These are phyloP conservation scores for Luperina nickerlii DNA, from an alignment of 2,888 invertebrate genomes.

Conservation along the genomic window DNA sequence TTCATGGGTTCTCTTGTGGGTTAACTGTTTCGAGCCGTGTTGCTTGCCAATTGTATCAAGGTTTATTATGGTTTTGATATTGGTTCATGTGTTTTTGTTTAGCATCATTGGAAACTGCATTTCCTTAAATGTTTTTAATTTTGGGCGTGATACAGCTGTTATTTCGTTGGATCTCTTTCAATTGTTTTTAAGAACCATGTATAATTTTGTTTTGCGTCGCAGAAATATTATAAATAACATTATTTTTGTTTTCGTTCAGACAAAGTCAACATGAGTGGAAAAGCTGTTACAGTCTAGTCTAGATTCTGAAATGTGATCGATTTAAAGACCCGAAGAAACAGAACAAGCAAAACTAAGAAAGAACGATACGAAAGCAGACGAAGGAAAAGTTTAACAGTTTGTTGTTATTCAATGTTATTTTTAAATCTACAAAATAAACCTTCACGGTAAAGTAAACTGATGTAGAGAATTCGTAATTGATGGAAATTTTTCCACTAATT, in stretches of 20 bases:
- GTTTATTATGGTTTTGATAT: slow-evolving; percentile 39
- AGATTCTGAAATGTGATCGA: not conserved
- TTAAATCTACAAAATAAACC: slow-evolving; percentile 33
- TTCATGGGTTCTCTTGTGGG: slow-evolving; percentile 27
- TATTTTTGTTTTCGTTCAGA: not conserved
- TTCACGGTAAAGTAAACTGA: slow-evolving; percentile 31
- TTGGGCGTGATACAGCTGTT: not conserved
- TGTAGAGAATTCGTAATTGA: slow-evolving; percentile 31
- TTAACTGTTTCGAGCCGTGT: slow-evolving; percentile 24
- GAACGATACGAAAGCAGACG: not conserved
- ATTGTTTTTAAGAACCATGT: not conserved
- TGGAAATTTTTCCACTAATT: slow-evolving; percentile 27
- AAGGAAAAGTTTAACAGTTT: not conserved
- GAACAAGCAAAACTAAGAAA: not conserved
- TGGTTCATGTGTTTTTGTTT: slow-evolving; percentile 10
- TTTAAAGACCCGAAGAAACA: not conserved
- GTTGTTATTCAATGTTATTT: slow-evolving; percentile 12
- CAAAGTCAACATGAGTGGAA: not conserved
- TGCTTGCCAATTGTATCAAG: slow-evolving; percentile 44
- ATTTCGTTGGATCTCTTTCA: not conserved
- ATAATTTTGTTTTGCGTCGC: not conserved
- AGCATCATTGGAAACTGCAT: slow-evolving; percentile 17
- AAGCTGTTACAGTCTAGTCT: not conserved
- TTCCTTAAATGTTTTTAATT: not conserved
- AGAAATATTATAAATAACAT: not conserved